Conservation (phyloP, 2,797 vertebrate species). For the Podarcis siculus region DNA sequence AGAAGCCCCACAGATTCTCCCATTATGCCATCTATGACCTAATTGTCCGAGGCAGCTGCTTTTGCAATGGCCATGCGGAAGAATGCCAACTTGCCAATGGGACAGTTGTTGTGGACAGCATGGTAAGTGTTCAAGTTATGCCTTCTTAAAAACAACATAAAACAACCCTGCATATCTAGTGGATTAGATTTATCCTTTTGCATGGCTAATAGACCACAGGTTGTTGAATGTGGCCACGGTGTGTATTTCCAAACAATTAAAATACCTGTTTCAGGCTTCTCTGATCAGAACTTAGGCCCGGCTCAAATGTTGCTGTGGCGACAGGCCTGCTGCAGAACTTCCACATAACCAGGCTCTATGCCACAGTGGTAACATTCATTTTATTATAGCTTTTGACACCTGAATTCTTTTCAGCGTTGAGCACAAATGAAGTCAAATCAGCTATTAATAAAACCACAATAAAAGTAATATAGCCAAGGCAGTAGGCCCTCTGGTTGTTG, state of each 20-base stretch:
- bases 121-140: slow-evolving; percentile 63
- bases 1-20: slow-evolving; percentile 74
- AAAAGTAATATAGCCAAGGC: neutral
- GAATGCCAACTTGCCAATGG: slow-evolving; percentile 75
- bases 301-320: neutral
- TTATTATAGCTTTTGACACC: neutral
- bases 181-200: neutral
- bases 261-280: neutral
- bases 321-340: neutral
- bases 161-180: neutral
- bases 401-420: neutral
- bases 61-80: slow-evolving; percentile 91
- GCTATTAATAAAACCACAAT: neutral
- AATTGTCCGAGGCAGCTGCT: slow-evolving; percentile 86
- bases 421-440: neutral
- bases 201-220: neutral
- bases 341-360: neutral
- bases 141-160: neutral
- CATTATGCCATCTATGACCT: slow-evolving; percentile 88
- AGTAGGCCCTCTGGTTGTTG: too few species aligned
- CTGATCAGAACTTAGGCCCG: neutral
- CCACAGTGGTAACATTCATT: neutral
- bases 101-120: slow-evolving; percentile 24
- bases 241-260: neutral
- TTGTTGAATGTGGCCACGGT: neutral